Evolutionary conservation across 1,140 invertebrate genomes (phyloP).

Genomic region (Macrobrachium rosenbergii): DNA sequence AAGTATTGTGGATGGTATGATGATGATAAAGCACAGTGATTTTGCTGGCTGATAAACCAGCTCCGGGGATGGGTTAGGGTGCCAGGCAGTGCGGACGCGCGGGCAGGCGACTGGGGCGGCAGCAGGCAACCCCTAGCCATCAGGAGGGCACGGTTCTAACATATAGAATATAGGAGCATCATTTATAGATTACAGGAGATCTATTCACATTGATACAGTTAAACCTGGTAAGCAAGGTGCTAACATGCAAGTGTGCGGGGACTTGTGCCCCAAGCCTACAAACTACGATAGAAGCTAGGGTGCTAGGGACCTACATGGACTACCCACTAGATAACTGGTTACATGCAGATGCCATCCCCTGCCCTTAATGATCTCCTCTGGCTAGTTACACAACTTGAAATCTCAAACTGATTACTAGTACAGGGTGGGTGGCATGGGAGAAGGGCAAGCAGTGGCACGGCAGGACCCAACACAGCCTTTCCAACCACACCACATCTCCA

Average conservation of each 20-base stretch:
- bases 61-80: slow-evolving; percentile 51
- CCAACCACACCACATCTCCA: slow-evolving; percentile 41
- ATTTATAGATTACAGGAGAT: slow-evolving; percentile 63
- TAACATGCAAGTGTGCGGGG: slow-evolving; percentile 65
- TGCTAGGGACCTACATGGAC: slow-evolving; percentile 61
- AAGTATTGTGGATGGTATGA: slow-evolving; percentile 15
- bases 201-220: slow-evolving; percentile 65
- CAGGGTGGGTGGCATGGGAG: slow-evolving; percentile 26
- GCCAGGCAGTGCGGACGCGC: slow-evolving; percentile 62
- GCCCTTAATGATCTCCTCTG: slow-evolving; percentile 42
- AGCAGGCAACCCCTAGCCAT: slow-evolving; percentile 61
- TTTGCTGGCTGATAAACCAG: slow-evolving; percentile 31
- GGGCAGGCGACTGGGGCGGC: slow-evolving; percentile 58
- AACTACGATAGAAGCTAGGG: slow-evolving; percentile 60
- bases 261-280: slow-evolving; percentile 65
- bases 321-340: slow-evolving; percentile 65
- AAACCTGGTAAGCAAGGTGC: slow-evolving; percentile 58
- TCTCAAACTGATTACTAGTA: slow-evolving; percentile 25
- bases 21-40: slow-evolving; percentile 35
- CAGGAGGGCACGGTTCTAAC: slow-evolving; percentile 55
- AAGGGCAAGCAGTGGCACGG: slow-evolving; percentile 48
- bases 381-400: slow-evolving; percentile 17
- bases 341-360: slow-evolving; percentile 60
- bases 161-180: slow-evolving; percentile 60
- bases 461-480: slow-evolving; percentile 52